Evolutionary conservation across 2,797 vertebrate species (phyloP).

Genomic region (Sitta carolinensis): DNA sequence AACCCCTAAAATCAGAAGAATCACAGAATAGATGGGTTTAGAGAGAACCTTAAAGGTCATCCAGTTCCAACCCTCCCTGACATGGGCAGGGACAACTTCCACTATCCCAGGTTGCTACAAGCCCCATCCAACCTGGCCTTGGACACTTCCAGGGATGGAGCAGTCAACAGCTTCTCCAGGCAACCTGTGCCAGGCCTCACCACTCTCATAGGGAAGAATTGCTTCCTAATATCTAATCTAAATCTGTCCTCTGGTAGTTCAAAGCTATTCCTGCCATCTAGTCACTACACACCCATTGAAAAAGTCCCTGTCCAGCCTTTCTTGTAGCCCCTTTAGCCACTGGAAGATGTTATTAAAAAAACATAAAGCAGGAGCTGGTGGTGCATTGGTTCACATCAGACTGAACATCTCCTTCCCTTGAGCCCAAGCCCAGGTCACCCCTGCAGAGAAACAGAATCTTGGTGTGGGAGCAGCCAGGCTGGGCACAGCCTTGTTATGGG

Average conservation of each 20-base stretch:
- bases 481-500: background rate
- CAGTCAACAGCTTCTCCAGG: background rate
- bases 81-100: background rate
- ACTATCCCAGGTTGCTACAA: rapidly evolving
- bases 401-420: rapidly evolving
- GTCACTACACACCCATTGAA: background rate
- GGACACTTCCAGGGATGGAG: background rate
- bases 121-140: background rate
- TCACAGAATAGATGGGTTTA: background rate
- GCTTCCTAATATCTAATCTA: background rate
- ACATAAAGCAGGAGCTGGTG: background rate
- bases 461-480: background rate
- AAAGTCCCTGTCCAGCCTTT: background rate
- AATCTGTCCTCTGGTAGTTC: background rate
- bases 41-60: background rate
- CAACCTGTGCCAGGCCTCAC: background rate
- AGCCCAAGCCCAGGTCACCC: background rate
- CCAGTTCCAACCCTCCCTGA: background rate
- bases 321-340: background rate
- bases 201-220: background rate
- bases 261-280: background rate
- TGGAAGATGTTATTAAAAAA: background rate
- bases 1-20: background rate
- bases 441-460: background rate
- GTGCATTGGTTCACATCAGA: background rate